phyloP scores from a whole-genome alignment of 2,888 invertebrate genomes.

The Halocaridina rubra region DNA sequence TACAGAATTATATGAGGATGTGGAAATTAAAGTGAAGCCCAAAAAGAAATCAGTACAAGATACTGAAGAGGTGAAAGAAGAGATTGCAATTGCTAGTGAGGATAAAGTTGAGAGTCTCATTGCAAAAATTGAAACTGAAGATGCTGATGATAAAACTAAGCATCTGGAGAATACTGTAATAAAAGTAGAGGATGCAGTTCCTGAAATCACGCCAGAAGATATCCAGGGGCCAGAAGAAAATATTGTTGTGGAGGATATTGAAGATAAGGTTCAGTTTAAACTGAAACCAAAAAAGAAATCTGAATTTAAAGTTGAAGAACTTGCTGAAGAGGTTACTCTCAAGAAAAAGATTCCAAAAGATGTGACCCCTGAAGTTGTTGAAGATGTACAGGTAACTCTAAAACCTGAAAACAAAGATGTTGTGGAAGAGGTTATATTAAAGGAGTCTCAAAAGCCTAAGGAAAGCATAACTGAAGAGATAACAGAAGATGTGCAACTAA shows the following conservation, averaged over 20 bases:
- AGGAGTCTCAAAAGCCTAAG: slow-evolving; percentile 71
- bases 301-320: slow-evolving; percentile 52
- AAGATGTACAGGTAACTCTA: slow-evolving; percentile 34
- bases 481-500: slow-evolving; percentile 31
- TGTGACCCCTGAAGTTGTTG: slow-evolving; percentile 73
- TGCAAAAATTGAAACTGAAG: slow-evolving; percentile 71
- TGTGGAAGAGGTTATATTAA: slow-evolving; percentile 74
- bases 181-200: slow-evolving; percentile 35
- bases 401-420: background rate
- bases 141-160: slow-evolving; percentile 69
- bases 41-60: slow-evolving; percentile 44
- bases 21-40: slow-evolving; percentile 35
- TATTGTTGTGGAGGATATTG: slow-evolving; percentile 62
- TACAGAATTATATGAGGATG: slow-evolving; percentile 30
- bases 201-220: slow-evolving; percentile 62
- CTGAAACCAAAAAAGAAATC: slow-evolving; percentile 45
- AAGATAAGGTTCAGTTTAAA: slow-evolving; percentile 58
- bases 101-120: slow-evolving; percentile 67
- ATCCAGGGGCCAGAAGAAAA: slow-evolving; percentile 70
- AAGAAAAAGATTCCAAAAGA: slow-evolving; percentile 63
- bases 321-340: slow-evolving; percentile 64
- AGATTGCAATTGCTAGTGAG: slow-evolving; percentile 65
- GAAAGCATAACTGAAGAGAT: background rate
- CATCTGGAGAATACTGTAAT: slow-evolving; percentile 17
- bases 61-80: slow-evolving; percentile 65